A percentile compares a stretch with the other conserved stretches of the same genome.
phyloP scores from a whole-genome alignment of 2,113 vertebrate genomes.

The Planiliza haematocheilus region DNA sequence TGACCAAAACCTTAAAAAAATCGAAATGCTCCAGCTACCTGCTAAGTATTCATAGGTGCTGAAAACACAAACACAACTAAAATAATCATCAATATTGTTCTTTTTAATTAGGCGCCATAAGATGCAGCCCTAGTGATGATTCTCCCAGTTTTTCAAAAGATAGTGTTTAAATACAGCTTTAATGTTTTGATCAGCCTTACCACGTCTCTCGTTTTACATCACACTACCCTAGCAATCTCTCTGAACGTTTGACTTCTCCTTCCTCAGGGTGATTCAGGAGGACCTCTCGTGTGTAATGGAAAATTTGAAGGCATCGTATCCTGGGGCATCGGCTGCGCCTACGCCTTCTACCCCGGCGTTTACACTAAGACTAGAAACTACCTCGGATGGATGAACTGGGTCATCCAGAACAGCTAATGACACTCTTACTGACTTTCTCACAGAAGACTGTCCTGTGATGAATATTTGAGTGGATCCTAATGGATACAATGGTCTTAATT shows the following conservation, averaged over 20 bases:
- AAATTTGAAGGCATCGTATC: constrained; percentile 85
- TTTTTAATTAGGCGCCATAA: too few relatives aligned
- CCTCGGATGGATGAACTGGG: constrained; percentile 76
- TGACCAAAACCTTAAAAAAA: too few relatives aligned
- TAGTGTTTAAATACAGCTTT: too few relatives aligned
- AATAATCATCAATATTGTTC: too few relatives aligned
- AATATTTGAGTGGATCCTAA: constrained; percentile 12
- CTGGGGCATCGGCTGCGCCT: constrained; percentile 85
- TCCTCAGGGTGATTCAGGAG: constrained; percentile 85
- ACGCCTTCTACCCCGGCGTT: constrained; percentile 81
- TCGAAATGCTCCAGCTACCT: not conserved
- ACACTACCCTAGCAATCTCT: not conserved
- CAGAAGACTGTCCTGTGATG: constrained; percentile 6
- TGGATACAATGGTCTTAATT: not conserved
- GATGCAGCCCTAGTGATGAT: too few relatives aligned
- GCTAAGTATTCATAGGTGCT: not conserved
- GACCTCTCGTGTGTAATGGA: constrained; percentile 82
- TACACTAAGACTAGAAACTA: constrained; percentile 85
- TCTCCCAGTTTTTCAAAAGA: too few relatives aligned
- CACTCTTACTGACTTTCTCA: not conserved
- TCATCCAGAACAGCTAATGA: constrained; percentile 53
- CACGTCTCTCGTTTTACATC: too few relatives aligned
- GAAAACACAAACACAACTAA: too few relatives aligned
- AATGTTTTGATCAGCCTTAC: too few relatives aligned
- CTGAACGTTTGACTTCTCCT: not conserved